phyloP scores from a whole-genome alignment of 2,113 vertebrate genomes.

The Tamias sibiricus region DNA sequence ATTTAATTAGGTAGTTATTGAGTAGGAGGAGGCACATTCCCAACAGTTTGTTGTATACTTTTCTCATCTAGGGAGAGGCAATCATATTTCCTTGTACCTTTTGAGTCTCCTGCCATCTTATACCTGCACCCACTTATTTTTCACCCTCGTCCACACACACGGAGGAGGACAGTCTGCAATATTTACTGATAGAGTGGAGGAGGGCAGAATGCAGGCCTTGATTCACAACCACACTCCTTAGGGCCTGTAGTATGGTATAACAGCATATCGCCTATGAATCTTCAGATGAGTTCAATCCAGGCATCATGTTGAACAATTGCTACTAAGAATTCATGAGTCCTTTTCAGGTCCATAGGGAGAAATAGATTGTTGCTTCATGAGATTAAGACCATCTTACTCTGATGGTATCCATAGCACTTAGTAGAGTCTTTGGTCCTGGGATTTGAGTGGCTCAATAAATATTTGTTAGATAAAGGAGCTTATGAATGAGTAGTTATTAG shows the following conservation, averaged over 20 bases:
- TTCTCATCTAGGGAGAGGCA: background rate
- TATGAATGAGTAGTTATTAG: background rate
- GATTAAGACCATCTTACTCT: background rate
- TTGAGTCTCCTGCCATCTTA: background rate
- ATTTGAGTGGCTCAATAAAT: background rate
- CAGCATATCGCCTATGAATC: background rate
- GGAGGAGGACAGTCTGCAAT: too few relatives aligned
- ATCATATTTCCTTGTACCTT: background rate
- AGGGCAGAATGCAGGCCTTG: background rate
- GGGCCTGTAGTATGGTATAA: accelerated
- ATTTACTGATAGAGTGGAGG: background rate
- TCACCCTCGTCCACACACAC: too few relatives aligned
- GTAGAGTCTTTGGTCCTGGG: background rate
- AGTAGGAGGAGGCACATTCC: background rate
- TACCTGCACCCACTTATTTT: background rate
- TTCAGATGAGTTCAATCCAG: background rate
- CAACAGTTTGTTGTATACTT: background rate
- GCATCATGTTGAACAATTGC: background rate
- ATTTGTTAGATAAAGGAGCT: background rate
- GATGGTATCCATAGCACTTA: accelerated
- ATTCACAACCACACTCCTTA: background rate
- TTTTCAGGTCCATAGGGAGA: background rate
- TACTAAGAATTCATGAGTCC: background rate
- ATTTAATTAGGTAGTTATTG: background rate
- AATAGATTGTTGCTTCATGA: too few relatives aligned